Evolutionary conservation across 2,113 vertebrate genomes (phyloP), one percentile per base, ranked within the genome.

Genomic region (Pollimyrus isidori): DNA sequence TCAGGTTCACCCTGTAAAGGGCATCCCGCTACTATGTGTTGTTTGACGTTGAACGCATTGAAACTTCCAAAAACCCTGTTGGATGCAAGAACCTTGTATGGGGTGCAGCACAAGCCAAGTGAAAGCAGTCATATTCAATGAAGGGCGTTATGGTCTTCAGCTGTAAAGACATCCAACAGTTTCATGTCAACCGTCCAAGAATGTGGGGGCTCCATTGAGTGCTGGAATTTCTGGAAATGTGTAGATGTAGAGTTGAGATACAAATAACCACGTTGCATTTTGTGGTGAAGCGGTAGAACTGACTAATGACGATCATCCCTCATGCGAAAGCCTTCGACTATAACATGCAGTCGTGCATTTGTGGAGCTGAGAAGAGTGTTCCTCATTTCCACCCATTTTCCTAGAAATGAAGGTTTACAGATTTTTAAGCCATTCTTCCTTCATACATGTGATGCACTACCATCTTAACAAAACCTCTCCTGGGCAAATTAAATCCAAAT

Each of bases 151-250:
- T 91, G 82, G 90, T 89, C 52, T 88, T 76, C 87, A 91, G 88
- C 62, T 88, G 89, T 88, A 89, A 90, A 90, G 89, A 93, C 91
- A 89, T 93, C 88, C 88, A 91, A 91, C 86, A 39, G 92, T 90
- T 93, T 94, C 91, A 91, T 91, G 88, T 91, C 89, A 92, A 53
- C 92, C 65, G 87, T 88, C 91, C 86, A 88, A 92, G 93, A 94
- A 93, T 91, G 91, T 90, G 92, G 84, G 84, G 92, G 92, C 92
- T 91, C 89, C 89, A 89, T 90, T 87, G 52, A 89, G 91, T 87
- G 90, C 87, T 89, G 90, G 86, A 93, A 93, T 93, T 49, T 86
- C 87, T 85, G 86, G 93, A 93, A 94, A 94, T 94, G 91, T 90
- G 91, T 91, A 85, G 42, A 90, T 92, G 73, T 89, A 89, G 83